Evolutionary conservation across 2,888 invertebrate genomes (phyloP), one percentile per base, ranked within the genome.

Genomic region (Phortica okadai): DNA sequence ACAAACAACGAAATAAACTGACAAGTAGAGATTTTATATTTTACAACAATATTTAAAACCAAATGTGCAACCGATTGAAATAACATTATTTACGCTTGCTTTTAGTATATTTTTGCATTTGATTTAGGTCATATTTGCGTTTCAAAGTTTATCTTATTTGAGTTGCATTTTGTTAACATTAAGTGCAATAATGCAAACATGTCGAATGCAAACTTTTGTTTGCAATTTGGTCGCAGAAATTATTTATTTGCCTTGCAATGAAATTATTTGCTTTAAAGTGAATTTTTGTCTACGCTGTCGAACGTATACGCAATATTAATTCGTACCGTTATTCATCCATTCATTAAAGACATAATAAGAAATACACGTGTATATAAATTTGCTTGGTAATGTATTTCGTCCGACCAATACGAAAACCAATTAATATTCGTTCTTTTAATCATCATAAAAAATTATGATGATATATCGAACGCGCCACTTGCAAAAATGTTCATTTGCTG

Each of bases 391-490:
- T 50, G 6, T 6, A 2, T 50, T 50, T 33, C 6, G 50, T 6
- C 50, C 14, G 50, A 50, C 14, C 50, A 50, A 50, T 11, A 50
- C 50, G 50, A 25, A 70, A 54, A 56, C 21, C 41, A 72, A 25
- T 72, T 56, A 72, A 56, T 72, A 56, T 56, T 41, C 54, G 33
- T 54, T 54, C 70, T 25, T 72, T 72, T 72, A 72, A 72, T 72
- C 70, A 72, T 44, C 70, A 72, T 72, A 72, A 72, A 72, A 54
- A 33, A 11, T 45, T 14, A n/a, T 44, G 3, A 2, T 50, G 50
- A 50, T 50, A 21, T 11, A 33, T 8, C 41, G 2, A n/a, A 11
- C n/a, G 42, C 21, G 44, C 16, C 41, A 50, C 33, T 50, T 33
- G 41, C 41, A 41, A 11, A 11, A 66, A 41, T 41, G 10, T 66